Conservation (phyloP, 1,140 invertebrate genomes). For the Sitodiplosis mosellana region DNA sequence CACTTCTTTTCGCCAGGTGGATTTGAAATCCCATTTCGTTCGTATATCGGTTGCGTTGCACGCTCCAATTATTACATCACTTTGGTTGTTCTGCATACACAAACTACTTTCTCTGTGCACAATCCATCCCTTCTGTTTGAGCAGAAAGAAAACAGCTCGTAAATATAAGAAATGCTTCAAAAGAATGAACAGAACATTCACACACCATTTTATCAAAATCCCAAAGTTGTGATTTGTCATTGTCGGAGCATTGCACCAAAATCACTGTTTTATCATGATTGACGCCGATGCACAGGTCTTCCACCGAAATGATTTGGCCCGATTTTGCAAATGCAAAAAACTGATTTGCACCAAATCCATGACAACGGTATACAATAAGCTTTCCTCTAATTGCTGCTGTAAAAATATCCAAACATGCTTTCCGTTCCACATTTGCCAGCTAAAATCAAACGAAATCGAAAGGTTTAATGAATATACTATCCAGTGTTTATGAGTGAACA, state of each 20-base stretch:
- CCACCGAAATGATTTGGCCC: slow-evolving; percentile 47
- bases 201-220: neutral
- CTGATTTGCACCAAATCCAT: slow-evolving; percentile 95
- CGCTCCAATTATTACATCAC: neutral
- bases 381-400: slow-evolving; percentile 89
- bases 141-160: neutral
- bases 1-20: neutral
- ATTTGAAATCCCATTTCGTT: neutral
- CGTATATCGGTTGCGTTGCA: neutral
- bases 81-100: neutral
- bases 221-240: neutral
- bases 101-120: neutral
- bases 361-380: slow-evolving; percentile 85
- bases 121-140: neutral
- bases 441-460: no score
- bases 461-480: no score
- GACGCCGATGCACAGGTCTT: neutral
- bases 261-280: neutral
- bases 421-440: slow-evolving; percentile 74
- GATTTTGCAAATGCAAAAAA: slow-evolving; percentile 92
- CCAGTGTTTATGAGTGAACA: neutral
- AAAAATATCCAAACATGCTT: slow-evolving; percentile 87
- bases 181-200: neutral
- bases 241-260: neutral
- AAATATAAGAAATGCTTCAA: neutral